Base-by-base conservation (phyloP, 1,140 invertebrate species). In the Luehdorfia chinensis region DNA sequence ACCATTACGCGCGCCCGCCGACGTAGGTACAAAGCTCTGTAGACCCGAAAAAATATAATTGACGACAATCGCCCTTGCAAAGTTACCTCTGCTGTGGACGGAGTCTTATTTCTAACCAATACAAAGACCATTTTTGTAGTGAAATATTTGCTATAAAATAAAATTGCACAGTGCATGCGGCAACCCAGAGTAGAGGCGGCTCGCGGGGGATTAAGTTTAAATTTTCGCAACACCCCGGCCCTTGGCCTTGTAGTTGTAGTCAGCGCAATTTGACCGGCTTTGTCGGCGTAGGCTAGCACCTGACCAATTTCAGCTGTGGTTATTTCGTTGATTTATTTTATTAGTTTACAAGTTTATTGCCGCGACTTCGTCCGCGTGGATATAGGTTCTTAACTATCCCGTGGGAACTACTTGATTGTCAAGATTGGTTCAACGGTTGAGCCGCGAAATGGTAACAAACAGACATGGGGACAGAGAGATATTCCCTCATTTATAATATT, bases 201-300 rank as follows among this genome's bases (percentile, higher is more conserved):
- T 7, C 39, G 39, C 51, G 45, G 62, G 66, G 67, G 71, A 66
- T 74, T 75, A 61, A 55, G 54, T 79, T 70, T 61, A 74, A 75
- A 77, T 68, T 74, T 75, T 66, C 62, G 53, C 62, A 55, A 60
- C 55, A 48, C 69, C 56, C 59, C 61, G 50, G 39, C 47, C 49
- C 56, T 43, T 5, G 52, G 60, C 50, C 51, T 44, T 45, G 33
- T 46, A 7, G 46, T 50, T 44, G 41, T 45, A 49, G 43, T 61
- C 46, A 51, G 59, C 50, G 52, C 55, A 63, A 68, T 75, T 75
- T 69, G 50, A 61, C 39, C 55, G 55, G 55, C 53, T 65, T 63
- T 64, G 55, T 64, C 47, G 30, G 23, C 23, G 9, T 47, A 53
- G 31, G 13, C 21, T 12, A 2, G n/a, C 13, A 39, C 21, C 28